A percentile compares a stretch with the other conserved stretches of the same genome.
Conservation (phyloP, 2,888 invertebrate species). For the Noctua comes region DNA sequence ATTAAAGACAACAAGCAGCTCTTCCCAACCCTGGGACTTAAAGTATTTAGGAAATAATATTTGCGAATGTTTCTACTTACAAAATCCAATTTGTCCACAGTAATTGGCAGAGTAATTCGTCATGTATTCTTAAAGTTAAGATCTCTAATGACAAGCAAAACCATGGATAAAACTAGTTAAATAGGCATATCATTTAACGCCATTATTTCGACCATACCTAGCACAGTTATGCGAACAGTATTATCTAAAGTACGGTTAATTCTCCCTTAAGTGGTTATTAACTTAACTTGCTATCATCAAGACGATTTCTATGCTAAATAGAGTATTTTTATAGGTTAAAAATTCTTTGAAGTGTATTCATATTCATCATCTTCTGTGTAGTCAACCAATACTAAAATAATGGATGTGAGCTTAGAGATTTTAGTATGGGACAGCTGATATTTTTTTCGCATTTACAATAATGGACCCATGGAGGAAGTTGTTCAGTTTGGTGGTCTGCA, state of each 20-base stretch:
- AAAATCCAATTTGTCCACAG: background rate
- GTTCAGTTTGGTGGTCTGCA: no score
- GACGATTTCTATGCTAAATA: conserved; percentile 54
- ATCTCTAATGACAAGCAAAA: background rate
- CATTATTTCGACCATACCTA: conserved; percentile 38
- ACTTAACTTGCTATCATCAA: conserved; percentile 27
- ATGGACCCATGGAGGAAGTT: no score
- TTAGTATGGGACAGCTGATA: no score
- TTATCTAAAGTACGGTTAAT: conserved; percentile 38
- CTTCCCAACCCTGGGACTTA: background rate
- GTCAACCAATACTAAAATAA: background rate
- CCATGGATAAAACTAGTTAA: background rate
- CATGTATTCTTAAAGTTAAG: no score
- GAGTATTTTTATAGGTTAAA: background rate
- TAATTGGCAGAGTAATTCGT: background rate
- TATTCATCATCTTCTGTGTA: background rate
- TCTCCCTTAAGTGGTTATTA: conserved; percentile 26
- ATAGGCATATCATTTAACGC: background rate
- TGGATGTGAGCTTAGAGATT: background rate
- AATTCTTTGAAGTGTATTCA: conserved; percentile 5
- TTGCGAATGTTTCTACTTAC: background rate
- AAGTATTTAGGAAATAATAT: no score
- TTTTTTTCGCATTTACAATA: no score
- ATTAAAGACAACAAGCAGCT: background rate
- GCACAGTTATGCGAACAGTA: conserved; percentile 37